Conservation (phyloP, 2,113 vertebrate genomes). For the Mus spicilegus region DNA sequence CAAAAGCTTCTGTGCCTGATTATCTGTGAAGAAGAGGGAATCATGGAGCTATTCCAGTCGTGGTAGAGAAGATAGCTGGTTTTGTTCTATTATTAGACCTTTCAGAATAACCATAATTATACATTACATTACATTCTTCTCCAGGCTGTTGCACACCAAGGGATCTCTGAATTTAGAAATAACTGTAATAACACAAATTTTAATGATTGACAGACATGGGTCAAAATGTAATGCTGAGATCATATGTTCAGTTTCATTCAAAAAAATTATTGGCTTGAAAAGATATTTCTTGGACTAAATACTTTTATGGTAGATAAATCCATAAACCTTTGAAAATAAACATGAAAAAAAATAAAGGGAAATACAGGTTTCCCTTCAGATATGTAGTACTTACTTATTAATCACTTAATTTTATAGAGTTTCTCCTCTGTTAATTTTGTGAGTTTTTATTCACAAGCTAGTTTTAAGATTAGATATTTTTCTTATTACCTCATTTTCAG, state of each 20-base stretch:
- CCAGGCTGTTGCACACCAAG: constrained; percentile 56
- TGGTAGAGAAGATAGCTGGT: constrained; percentile 44
- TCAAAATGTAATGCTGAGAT: constrained; percentile 58
- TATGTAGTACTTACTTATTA: constrained; percentile 14
- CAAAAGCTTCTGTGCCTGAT: constrained; percentile 7
- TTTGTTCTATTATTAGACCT: constrained; percentile 64
- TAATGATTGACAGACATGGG: constrained; percentile 57
- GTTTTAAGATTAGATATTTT: constrained; percentile 42
- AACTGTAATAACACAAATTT: constrained; percentile 72
- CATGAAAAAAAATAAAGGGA: constrained; percentile 1
- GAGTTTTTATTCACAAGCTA: background rate
- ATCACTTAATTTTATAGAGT: background rate
- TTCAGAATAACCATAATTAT: constrained; percentile 64
- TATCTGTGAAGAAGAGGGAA: constrained; percentile 8
- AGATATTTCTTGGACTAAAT: constrained; percentile 33
- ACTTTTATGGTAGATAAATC: constrained; percentile 53
- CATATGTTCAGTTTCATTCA: background rate
- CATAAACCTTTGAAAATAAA: constrained; percentile 39
- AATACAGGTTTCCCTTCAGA: background rate
- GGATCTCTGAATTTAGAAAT: constrained; percentile 70
- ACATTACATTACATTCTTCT: constrained; percentile 53
- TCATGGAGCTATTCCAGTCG: constrained; percentile 23
- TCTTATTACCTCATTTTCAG: background rate
- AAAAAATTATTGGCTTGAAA: constrained; percentile 59
- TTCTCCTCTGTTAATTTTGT: background rate